These are phyloP conservation scores for Hyles vespertilio DNA, from an alignment of 1,140 invertebrate species.

Conservation along the genomic window DNA sequence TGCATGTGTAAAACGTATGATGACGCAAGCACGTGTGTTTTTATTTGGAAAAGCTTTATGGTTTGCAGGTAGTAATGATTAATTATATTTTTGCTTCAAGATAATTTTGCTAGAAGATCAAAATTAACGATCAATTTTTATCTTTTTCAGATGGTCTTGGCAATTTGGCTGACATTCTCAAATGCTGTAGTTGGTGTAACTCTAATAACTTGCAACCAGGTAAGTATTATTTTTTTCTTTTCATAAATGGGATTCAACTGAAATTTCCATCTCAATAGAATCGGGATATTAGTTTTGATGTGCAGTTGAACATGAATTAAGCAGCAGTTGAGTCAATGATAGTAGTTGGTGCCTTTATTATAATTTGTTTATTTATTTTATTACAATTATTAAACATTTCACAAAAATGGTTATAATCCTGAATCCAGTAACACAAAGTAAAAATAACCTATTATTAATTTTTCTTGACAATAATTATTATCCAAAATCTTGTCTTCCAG, in stretches of 20 bases:
- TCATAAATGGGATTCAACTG: too few relatives aligned
- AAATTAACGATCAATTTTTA: conserved; percentile 4
- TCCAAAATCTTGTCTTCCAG: too few relatives aligned
- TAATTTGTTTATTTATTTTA: neutral
- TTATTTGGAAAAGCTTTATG: conserved; percentile 44
- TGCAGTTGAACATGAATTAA: too few relatives aligned
- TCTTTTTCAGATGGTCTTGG: conserved; percentile 45
- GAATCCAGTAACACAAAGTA: too few relatives aligned
- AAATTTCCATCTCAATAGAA: too few relatives aligned
- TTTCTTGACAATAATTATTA: too few relatives aligned
- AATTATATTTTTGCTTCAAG: neutral
- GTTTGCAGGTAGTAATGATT: conserved; percentile 36
- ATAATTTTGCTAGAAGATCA: neutral
- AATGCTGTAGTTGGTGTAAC: conserved; percentile 43
- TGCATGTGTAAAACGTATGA: conserved; percentile 47
- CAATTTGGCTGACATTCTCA: conserved; percentile 54
- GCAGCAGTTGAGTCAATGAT: too few relatives aligned
- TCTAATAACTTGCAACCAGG: conserved; percentile 37
- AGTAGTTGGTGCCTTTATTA: too few relatives aligned
- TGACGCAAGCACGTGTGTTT: conserved; percentile 33
- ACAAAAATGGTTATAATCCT: too few relatives aligned
- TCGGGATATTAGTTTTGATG: too few relatives aligned
- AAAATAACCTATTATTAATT: too few relatives aligned
- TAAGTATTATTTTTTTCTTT: conserved; percentile 16
- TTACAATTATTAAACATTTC: neutral